Base-by-base conservation (phyloP, 2,113 vertebrate species). In the Pseudorectes ferrugineus region DNA sequence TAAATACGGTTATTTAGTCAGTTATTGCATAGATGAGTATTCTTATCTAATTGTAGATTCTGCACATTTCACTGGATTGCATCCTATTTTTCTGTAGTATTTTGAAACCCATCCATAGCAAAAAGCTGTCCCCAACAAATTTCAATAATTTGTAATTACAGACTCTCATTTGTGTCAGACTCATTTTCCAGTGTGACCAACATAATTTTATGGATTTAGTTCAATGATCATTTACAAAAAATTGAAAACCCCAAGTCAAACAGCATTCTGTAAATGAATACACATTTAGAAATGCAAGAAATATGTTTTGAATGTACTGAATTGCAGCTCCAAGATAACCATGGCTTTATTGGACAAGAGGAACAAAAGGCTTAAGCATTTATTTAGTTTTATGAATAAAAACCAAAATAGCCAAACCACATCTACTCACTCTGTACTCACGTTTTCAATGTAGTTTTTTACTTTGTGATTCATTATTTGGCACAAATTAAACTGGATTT, bases 101-200 rank as follows among this genome's bases (percentile, higher is more conserved):
- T 79, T 76, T 83, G 6, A 68, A 93, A 88, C 22, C 9, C 8
- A 35, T 71, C 40, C 22, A n/a, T 28, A 82, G 26, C 11, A 93
- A 85, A 75, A 92, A 61, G 5, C 57, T 72, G 19, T 68, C 9
- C 22, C 43, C 3, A 65, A 36, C 18, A 59, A 36, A 79, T 83
- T 71, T 75, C n/a, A 79, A 42, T 46, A 77, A 82, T 91, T 78
- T 89, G 8, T 72, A 8, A 82, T 85, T 91, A 58, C 21, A 89
- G 40, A 45, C 26, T 71, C 29, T 77, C 5, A 40, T 87, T 84
- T 65, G 3, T 85, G 24, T 55, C 45, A 52, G 59, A 75, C 12
- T 49, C 8, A 75, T 52, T 72, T 89, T 84, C 45, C 57, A 81
- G 36, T 72, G 31, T 83, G 52, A 90, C n/a, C 23, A 72, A 68